These are phyloP conservation scores for Crocallis elinguaria DNA, from an alignment of 2,888 invertebrate genomes.

Conservation along the genomic window DNA sequence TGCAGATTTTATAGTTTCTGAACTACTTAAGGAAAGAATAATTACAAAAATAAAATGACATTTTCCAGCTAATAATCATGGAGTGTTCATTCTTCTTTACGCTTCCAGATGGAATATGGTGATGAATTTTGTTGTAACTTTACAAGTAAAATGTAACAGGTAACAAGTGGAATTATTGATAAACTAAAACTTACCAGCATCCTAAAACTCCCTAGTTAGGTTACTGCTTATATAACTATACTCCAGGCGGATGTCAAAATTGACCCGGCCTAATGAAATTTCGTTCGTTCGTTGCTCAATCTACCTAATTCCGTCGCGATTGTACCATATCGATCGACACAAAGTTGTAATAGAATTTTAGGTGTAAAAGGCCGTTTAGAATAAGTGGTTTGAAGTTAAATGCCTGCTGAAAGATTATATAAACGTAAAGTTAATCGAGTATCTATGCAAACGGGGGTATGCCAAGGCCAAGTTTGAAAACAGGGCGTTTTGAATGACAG, in stretches of 20 bases:
- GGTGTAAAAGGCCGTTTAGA: slow-evolving; percentile 1
- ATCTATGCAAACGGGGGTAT: too few relatives aligned
- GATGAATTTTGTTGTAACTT: too few relatives aligned
- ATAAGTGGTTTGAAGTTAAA: neutral
- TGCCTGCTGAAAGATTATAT: neutral
- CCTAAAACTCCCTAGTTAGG: neutral
- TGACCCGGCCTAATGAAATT: slow-evolving; percentile 62
- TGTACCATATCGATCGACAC: slow-evolving; percentile 39
- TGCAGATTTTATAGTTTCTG: too few relatives aligned
- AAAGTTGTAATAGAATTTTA: slow-evolving; percentile 10
- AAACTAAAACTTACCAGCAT: neutral
- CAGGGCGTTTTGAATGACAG: too few relatives aligned
- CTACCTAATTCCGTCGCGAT: slow-evolving; percentile 41
- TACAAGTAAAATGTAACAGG: too few relatives aligned
- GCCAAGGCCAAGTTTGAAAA: too few relatives aligned
- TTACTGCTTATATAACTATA: neutral
- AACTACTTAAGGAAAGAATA: too few relatives aligned
- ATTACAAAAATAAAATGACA: too few relatives aligned
- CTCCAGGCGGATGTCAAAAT: slow-evolving; percentile 50
- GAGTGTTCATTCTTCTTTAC: too few relatives aligned
- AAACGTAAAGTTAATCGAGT: neutral
- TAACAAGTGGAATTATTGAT: too few relatives aligned
- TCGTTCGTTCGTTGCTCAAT: slow-evolving; percentile 46
- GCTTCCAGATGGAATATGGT: too few relatives aligned
- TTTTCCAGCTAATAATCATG: too few relatives aligned